Conservation (phyloP, 2,888 invertebrate genomes). For the Neria commutata region DNA sequence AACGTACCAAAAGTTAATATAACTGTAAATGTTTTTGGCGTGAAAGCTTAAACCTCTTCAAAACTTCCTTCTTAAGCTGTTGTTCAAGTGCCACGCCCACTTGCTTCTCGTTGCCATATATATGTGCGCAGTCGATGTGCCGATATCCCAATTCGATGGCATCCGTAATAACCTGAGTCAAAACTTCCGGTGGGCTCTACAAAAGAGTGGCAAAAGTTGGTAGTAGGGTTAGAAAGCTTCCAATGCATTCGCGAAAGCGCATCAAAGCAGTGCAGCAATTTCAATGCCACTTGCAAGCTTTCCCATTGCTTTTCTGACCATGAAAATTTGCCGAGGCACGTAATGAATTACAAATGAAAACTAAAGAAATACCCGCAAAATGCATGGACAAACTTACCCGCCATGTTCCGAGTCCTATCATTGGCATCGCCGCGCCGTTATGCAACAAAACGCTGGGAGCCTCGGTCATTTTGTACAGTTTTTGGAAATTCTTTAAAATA, state of each 20-base stretch:
- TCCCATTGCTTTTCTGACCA: no score
- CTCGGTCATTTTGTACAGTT: no score
- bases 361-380: no score
- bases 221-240: no score
- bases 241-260: no score
- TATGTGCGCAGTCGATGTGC: conserved; percentile 75
- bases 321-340: no score
- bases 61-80: neutral
- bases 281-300: no score
- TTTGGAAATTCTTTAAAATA: no score
- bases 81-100: conserved; percentile 72
- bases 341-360: no score
- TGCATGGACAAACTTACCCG: conserved; percentile 21
- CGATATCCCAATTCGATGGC: conserved; percentile 81
- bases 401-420: conserved; percentile 41
- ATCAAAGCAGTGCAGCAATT: no score
- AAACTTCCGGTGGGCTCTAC: conserved; percentile 70
- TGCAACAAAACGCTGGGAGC: no score
- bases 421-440: conserved; percentile 32
- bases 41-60: neutral
- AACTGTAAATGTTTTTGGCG: neutral
- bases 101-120: conserved; percentile 78
- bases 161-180: conserved; percentile 71
- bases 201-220: no score
- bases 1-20: conserved; percentile 62